Evolutionary conservation across 2,797 vertebrate genomes (phyloP).

Genomic region (Argyrosomus regius): DNA sequence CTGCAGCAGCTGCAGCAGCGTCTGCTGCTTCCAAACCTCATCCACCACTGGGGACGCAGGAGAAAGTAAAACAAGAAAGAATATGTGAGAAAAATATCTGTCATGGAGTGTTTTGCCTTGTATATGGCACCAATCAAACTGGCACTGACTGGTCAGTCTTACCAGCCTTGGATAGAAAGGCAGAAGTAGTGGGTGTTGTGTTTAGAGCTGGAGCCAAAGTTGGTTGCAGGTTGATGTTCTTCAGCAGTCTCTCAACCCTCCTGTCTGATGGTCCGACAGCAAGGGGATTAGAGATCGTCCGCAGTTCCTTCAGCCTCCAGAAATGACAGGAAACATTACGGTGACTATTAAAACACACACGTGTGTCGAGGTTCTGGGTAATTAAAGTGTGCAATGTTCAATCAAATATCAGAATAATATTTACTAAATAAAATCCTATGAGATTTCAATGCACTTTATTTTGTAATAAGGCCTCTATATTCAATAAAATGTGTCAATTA

Average conservation of each 20-base stretch:
- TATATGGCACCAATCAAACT: background rate
- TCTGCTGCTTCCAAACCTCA: constrained; percentile 91
- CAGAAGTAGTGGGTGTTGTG: constrained; percentile 56
- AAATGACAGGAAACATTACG: constrained; percentile 18
- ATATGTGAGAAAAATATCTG: background rate
- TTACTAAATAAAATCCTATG: background rate
- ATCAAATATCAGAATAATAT: background rate
- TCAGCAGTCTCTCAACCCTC: constrained; percentile 87
- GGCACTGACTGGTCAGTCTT: constrained; percentile 7
- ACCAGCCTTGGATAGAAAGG: constrained; percentile 87
- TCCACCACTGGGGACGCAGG: constrained; percentile 81
- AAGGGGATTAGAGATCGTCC: constrained; percentile 88
- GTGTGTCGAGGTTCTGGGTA: background rate
- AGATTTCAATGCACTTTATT: background rate
- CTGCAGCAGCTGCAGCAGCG: constrained; percentile 89
- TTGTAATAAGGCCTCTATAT: background rate
- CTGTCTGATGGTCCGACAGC: constrained; percentile 84
- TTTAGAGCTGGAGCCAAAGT: constrained; percentile 68
- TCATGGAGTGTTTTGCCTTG: background rate
- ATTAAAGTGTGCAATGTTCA: background rate
- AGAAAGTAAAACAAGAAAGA: background rate
- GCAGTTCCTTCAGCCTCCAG: constrained; percentile 78
- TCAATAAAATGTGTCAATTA: background rate
- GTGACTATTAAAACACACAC: background rate
- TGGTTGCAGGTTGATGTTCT: constrained; percentile 81